phyloP scores from a whole-genome alignment of 2,797 vertebrate genomes.

The Melanotaenia nigrans region DNA sequence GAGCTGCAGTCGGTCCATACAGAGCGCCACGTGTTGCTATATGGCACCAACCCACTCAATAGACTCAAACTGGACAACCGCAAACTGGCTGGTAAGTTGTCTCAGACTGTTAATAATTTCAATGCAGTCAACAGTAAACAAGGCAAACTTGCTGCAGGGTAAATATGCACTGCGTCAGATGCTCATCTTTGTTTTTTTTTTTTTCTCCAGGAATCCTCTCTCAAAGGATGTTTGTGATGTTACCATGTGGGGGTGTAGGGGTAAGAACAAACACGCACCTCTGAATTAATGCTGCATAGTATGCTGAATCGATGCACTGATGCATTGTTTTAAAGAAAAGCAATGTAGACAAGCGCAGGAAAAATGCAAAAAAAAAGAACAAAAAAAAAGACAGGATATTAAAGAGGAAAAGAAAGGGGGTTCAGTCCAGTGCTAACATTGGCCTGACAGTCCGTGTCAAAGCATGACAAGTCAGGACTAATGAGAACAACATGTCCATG shows the following conservation, averaged over 20 bases:
- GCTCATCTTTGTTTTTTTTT: background rate
- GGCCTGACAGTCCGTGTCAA: constrained; percentile 65
- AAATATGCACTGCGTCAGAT: background rate
- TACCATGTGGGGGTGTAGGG: constrained; percentile 96
- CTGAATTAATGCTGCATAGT: constrained; percentile 25
- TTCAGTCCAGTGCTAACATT: constrained; percentile 24
- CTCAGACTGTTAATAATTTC: background rate
- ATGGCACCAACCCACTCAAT: constrained; percentile 96
- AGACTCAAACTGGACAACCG: constrained; percentile 96
- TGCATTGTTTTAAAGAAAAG: constrained; percentile 55
- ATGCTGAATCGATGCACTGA: constrained; percentile 21
- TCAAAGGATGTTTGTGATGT: constrained; percentile 94
- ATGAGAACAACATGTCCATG: constrained; percentile 84
- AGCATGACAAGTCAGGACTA: constrained; percentile 77
- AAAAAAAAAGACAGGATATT: constrained; percentile 44
- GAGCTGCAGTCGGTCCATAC: constrained; percentile 95
- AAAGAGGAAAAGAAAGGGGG: constrained; percentile 56
- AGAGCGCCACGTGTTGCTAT: constrained; percentile 92
- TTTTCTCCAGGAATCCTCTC: constrained; percentile 79
- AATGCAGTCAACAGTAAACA: background rate
- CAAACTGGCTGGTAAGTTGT: constrained; percentile 89
- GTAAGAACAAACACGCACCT: constrained; percentile 80
- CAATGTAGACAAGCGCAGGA: constrained; percentile 22
- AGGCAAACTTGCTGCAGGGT: background rate
- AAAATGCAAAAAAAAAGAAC: constrained; percentile 28